Base-by-base conservation (phyloP, 2,888 invertebrate genomes). In the Oxyteleia sp. region DNA sequence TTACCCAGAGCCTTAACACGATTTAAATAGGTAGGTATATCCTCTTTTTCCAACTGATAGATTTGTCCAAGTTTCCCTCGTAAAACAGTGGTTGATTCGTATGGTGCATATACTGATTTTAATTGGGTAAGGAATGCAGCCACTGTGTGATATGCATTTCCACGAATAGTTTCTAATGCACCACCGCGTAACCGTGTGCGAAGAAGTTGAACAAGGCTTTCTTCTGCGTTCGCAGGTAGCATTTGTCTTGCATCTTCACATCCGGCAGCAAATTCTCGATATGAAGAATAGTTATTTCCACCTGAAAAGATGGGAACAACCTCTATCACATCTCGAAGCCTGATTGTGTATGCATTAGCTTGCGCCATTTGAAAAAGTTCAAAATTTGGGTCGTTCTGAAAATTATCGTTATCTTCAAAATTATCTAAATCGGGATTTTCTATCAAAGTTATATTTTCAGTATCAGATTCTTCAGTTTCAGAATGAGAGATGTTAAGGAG, bases 231-330 rank as follows among this genome's bases (percentile, higher is more conserved):
- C 0, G 23, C 49, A 3, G 49, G 49, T 11, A 49, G 23, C 23
- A 49, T 49, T 23, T 20, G 23, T 10, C 49, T 20, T 1, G 18
- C 49, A 23, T 49, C 23, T 23, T 49, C 49, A 11, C 49, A 49
- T 23, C 49, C 11, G 23, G 11, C 1, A 0, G 49, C 49, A 23
- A 49, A 49, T 11, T 49, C 49, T 2, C 5, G 20, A 23, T 11
- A 49, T 20, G 49, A 18, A 10, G 45, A 2, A 10, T 18, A 45
- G 18, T 10, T 45, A 18, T 10, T 10, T 45, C 10, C 45, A 45
- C 45, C 45, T 10, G 45, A 45, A 45, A 45, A 45, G 10, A 10
- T 5, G 2, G 45, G 45, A 10, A 45, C 45, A 16, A 45, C 1
- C 0, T 16, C 45, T 10, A 45, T 8, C 1, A 45, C 45, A 45